Evolutionary conservation across 1,140 invertebrate species (phyloP).

Genomic region (Ceratosolen solmsi): DNA sequence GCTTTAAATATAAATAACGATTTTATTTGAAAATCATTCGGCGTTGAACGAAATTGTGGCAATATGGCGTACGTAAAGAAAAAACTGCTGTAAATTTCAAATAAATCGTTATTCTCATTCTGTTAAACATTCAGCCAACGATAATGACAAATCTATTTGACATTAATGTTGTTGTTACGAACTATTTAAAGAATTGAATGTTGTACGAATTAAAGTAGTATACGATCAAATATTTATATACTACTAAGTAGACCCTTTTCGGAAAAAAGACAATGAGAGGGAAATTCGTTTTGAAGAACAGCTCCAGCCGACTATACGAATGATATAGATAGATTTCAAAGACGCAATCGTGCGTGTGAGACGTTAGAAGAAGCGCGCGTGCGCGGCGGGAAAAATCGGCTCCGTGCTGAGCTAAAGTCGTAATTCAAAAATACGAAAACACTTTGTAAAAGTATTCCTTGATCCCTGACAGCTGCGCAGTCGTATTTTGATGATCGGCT

Average conservation of each 20-base stretch:
- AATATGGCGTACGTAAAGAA: no score
- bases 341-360: slow-evolving; percentile 32
- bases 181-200: not conserved
- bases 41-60: no score
- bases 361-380: not conserved
- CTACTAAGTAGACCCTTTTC: not conserved
- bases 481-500: slow-evolving; percentile 56
- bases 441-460: slow-evolving; percentile 61
- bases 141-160: not conserved
- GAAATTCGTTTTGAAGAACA: not conserved
- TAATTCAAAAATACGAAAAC: slow-evolving; percentile 65
- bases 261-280: slow-evolving; percentile 3
- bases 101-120: no score
- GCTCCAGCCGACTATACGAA: not conserved
- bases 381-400: not conserved
- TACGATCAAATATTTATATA: slow-evolving; percentile 35
- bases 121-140: not conserved
- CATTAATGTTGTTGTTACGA: no score
- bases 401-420: slow-evolving; percentile 48
- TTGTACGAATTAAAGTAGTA: not conserved
- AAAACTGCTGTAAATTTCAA: no score
- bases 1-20: no score
- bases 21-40: no score
- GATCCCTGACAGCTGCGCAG: slow-evolving; percentile 55
- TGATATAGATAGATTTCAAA: slow-evolving; percentile 34